Base-by-base conservation (phyloP, 2,113 vertebrate genomes). In the Casuarius casuarius region DNA sequence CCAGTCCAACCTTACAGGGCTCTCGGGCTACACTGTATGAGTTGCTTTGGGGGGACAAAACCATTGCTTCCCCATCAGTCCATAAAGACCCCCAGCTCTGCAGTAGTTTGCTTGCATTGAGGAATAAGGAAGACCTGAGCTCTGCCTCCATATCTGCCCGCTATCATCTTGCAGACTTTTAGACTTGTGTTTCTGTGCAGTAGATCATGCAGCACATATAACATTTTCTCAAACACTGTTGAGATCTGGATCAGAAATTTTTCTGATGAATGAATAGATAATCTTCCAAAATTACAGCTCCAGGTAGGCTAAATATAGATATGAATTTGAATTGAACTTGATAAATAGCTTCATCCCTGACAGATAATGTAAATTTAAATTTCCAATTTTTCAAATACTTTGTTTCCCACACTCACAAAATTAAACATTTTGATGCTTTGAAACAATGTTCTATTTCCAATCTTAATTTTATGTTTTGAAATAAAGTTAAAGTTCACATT, bases 141-240 rank as follows among this genome's bases (percentile, higher is more conserved):
- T 73, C 12, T 59, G 62, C 12, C 8, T 58, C 52, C 42, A 5
- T 7, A 3, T 1, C 46, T 58, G 20, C 87, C 42, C 54, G 26
- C 26, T 15, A 10, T 31, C 44, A 16, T 38, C 38, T 59, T 83
- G 38, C 23, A 90, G 26, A 19, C 35, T 62, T 5, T 28, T 74
- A 61, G 38, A 23, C 9, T 10, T 25, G 7, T 35, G 29, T 42
- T 76, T 81, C 66, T 62, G 10, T 31, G 20, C 2, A 7, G 20
- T 54, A 49, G 63, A 75, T 29, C 21, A 8, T 2, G 5, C 29
- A 79, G 33, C 25, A 33, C n/a, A 42, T 0, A 3, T 0, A 70
- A 12, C 12, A 20, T 74, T 80, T 84, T 56, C 67, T 33, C 40
- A 51, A n/a, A 13, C 10, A 13, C 12, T 8, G 4, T 3, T 73